Evolutionary conservation across 2,888 invertebrate genomes (phyloP), one percentile per base, ranked within the genome.

Genomic region (Ichneumon xanthorius): DNA sequence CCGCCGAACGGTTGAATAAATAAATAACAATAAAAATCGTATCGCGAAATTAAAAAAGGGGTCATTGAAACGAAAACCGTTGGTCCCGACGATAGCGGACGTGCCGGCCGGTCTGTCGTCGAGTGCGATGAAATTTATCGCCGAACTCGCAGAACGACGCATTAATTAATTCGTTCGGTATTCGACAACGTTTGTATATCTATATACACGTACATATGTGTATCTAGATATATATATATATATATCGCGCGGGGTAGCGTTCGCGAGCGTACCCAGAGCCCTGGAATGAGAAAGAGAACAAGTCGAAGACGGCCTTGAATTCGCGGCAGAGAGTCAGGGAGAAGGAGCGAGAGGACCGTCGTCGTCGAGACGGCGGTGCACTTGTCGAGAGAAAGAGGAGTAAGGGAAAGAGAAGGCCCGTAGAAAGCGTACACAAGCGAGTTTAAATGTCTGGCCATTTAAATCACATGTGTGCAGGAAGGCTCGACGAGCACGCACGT

Each of bases 361-460:
- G 48, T 19, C 63, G 72, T 50, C 65, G 80, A 73, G 73, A 80
- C 80, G 80, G 73, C 80, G 73, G 55, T 86, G 83, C 85, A 86
- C 85, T 85, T 85, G 85, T 77, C 78, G 76, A 65, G 61, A 50
- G 55, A 80, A 77, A 16, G 37, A 55, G 5, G 53, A 70, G 37
- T 9, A 81, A 19, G 63, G 58, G 53, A 50, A 30, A 22, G n/a
- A 16, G 26, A 22, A 33, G 45, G 30, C 30, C 63, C 63, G 33
- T 63, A 33, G 63, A 63, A 63, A 71, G 53, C 26, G 26, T 50
- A 75, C 80, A 84, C 71, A 77, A 55, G 80, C 67, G 77, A 63
- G 83, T 86, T 86, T 86, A 86, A 86, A 86, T 86, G 86, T 85
- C 85, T 82, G 85, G 86, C 86, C 86, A 86, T 86, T 86, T 86